These are phyloP conservation scores for Tethea ocularis DNA, from an alignment of 2,888 invertebrate genomes.

Conservation along the genomic window DNA sequence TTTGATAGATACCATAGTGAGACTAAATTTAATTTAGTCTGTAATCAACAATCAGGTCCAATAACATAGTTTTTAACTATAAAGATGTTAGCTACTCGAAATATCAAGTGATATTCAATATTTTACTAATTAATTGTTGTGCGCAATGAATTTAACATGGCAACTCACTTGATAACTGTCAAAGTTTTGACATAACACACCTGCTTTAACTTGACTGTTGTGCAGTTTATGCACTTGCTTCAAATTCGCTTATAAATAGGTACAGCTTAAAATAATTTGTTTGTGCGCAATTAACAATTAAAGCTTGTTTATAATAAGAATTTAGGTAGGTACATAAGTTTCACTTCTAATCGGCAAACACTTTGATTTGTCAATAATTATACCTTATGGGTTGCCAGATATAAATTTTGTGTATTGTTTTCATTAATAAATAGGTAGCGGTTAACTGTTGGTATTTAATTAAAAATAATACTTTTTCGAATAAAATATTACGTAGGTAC, in stretches of 20 bases:
- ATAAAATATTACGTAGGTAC: background rate
- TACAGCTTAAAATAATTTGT: constrained; percentile 36
- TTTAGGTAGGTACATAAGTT: background rate
- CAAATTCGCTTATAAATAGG: constrained; percentile 3
- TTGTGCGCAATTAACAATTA: constrained; percentile 27
- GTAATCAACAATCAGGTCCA: too few species aligned
- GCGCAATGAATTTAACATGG: background rate
- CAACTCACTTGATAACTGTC: constrained; percentile 1
- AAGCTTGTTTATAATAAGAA: constrained; percentile 5
- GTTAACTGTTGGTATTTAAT: background rate
- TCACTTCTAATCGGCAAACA: too few species aligned
- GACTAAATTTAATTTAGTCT: background rate
- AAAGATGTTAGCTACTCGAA: constrained; percentile 25
- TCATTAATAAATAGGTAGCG: too few species aligned
- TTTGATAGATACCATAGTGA: too few species aligned
- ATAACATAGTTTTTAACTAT: too few species aligned
- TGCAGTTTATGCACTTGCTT: background rate
- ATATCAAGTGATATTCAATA: constrained; percentile 25
- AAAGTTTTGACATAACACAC: background rate
- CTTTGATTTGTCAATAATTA: too few species aligned
- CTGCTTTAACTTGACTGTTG: background rate
- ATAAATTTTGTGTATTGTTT: background rate
- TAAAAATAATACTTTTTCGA: background rate
- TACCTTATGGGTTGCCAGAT: background rate
- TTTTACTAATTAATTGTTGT: constrained; percentile 15